Percentiles rank a stretch among this genome's conserved stretches.
Evolutionary conservation across 1,140 invertebrate species (phyloP).

Genomic region (Lerema accius): DNA sequence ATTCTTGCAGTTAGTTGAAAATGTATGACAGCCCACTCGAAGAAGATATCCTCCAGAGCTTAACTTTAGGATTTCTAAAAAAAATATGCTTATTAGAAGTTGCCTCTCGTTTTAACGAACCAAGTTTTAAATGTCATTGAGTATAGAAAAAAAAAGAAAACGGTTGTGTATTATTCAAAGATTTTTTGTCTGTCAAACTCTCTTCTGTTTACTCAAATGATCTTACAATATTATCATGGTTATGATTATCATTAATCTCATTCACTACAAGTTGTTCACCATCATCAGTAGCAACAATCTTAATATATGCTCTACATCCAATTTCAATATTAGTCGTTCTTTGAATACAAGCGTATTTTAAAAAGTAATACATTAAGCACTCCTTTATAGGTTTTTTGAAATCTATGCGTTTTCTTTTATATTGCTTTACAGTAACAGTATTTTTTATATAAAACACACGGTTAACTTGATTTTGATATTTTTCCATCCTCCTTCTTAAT

Average conservation of each 20-base stretch:
- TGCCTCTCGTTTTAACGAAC: too few relatives aligned
- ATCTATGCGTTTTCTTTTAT: constrained; percentile 3
- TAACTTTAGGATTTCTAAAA: constrained; percentile 36
- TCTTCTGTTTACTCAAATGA: too few relatives aligned
- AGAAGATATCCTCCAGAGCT: constrained; percentile 47
- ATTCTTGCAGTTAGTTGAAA: constrained; percentile 48
- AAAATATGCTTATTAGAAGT: neutral
- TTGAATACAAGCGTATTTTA: constrained; percentile 2
- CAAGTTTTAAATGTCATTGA: too few relatives aligned
- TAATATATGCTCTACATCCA: neutral
- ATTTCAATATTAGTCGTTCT: neutral
- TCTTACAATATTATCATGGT: neutral
- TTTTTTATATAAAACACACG: constrained; percentile 5
- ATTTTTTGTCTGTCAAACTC: too few relatives aligned
- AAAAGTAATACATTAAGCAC: neutral
- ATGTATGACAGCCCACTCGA: constrained; percentile 43
- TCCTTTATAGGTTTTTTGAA: constrained; percentile 9
- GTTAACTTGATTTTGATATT: neutral
- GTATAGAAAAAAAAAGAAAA: too few relatives aligned
- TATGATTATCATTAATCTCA: neutral
- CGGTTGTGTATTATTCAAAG: too few relatives aligned
- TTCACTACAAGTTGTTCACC: neutral
- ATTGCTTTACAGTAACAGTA: constrained; percentile 4
- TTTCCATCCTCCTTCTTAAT: neutral
- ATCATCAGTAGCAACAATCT: neutral